These are phyloP conservation scores for Baccha elongata DNA, from an alignment of 2,888 invertebrate species.

Conservation along the genomic window DNA sequence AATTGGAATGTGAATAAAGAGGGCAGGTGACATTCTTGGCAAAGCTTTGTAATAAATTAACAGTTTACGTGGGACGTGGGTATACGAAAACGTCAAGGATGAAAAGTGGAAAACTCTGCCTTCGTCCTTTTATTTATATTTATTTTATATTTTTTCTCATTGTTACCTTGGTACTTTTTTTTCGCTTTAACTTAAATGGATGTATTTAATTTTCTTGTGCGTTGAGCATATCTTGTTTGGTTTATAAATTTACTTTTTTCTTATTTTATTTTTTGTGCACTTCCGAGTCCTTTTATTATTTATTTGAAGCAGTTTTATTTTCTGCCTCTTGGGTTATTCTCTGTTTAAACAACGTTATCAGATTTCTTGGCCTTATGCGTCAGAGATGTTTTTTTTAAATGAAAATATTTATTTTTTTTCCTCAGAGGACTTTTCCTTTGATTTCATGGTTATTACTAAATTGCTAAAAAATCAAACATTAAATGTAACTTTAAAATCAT, in stretches of 20 bases:
- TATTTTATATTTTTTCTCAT: conserved; percentile 45
- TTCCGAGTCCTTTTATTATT: conserved; percentile 34
- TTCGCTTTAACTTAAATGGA: conserved; percentile 64
- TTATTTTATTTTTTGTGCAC: background rate
- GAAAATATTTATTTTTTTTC: conserved; percentile 38
- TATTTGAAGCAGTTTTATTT: conserved; percentile 6
- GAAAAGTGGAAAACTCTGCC: conserved; percentile 19
- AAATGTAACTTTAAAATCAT: conserved; percentile 29
- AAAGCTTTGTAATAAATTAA: conserved; percentile 63
- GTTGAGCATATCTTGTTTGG: conserved; percentile 53
- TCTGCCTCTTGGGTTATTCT: conserved; percentile 36
- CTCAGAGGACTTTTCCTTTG: background rate
- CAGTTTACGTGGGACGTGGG: conserved; percentile 42
- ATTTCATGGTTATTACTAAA: conserved; percentile 19
- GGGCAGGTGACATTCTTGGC: conserved; percentile 55
- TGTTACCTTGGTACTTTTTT: no score
- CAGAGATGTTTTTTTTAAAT: conserved; percentile 55
- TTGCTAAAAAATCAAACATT: conserved; percentile 2
- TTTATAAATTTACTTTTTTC: conserved; percentile 16
- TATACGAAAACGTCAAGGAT: conserved; percentile 17
- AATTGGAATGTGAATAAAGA: conserved; percentile 32
- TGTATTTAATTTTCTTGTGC: conserved; percentile 66
- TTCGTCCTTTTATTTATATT: conserved; percentile 34
- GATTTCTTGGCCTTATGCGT: conserved; percentile 60
- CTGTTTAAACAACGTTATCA: conserved; percentile 58